Evolutionary conservation across 2,113 vertebrate genomes (phyloP).

Genomic region (Nymphicus hollandicus): DNA sequence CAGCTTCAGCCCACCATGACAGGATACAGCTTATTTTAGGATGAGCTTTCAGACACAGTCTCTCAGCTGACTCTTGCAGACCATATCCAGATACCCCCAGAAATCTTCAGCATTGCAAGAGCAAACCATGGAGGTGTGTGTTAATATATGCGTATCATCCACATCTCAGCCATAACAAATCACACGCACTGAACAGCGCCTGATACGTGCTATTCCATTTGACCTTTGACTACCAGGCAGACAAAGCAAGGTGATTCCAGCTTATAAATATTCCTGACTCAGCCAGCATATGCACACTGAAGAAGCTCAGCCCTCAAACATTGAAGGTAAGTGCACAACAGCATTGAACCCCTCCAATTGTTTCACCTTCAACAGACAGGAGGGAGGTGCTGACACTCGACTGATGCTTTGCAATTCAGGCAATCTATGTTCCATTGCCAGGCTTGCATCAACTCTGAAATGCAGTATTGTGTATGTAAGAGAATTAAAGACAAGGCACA

Average conservation of each 20-base stretch:
- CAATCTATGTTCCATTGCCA: not conserved
- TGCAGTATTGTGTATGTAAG: not conserved
- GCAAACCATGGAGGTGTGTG: not conserved
- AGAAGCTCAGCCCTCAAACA: not conserved
- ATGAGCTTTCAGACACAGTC: not conserved
- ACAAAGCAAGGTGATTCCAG: not conserved
- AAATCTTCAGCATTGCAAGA: not conserved
- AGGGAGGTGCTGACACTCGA: not conserved
- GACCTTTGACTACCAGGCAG: accelerated
- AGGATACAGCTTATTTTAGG: not conserved
- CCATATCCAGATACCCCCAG: not conserved
- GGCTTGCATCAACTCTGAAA: not conserved
- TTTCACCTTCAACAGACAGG: not conserved
- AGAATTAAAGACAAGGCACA: not conserved
- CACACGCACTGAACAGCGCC: not conserved
- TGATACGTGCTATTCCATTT: not conserved
- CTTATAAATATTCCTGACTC: not conserved
- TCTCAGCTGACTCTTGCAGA: not conserved
- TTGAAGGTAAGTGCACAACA: not conserved
- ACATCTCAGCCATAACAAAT: not conserved
- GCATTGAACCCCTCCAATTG: accelerated
- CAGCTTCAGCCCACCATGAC: not conserved
- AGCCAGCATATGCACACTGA: not conserved
- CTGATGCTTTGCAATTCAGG: not conserved
- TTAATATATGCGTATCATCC: accelerated